Base-by-base conservation (phyloP, 1,140 invertebrate species). In the Homarus americanus region DNA sequence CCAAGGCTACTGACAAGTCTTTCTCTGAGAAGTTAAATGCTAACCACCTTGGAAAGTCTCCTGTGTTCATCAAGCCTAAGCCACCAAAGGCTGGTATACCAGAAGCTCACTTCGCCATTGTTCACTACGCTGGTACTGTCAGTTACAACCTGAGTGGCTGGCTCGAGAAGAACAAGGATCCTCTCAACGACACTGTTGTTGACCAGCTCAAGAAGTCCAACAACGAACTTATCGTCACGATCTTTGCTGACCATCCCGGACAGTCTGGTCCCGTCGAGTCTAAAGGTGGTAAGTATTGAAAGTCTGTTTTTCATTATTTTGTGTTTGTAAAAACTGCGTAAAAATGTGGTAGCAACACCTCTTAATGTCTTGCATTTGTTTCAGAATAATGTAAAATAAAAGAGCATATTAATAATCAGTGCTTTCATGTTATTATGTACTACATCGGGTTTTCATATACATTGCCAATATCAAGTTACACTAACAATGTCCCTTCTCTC, bases 1-100 rank as follows among this genome's bases (percentile, higher is more conserved):
- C 99, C 93, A 99, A 99, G 96, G 99, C 99, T 94, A 98, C 98
- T 93, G 99, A 99, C 95, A 97, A 97, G 95, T 99, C 98, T 93
- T 99, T 99, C 95, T 97, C 98, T 94, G 98, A 99, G 94, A 99
- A 99, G 95, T 96, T 99, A 96, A 98, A 97, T 96, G 97, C 97
- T 95, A 99, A 99, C 95, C 99, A 99, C 95, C 96, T 99, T 95
- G 99, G 99, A 95, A 99, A 99, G 95, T 98, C 98, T 94, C 96
- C 97, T 93, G 98, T 98, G 96, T 99, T 88, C 76, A 88, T 88
- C 86, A 88, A 88, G 86, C 86, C 86, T 63, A 88, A 88, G 38
- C 86, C 86, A 97, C 97, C 98, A 94, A 99, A 99, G 95, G 97
- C 98, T 91, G 98, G 98, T 12, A 93, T 94, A 53, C 0, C 66